These are phyloP conservation scores for Magallana angulata DNA, from an alignment of 1,140 invertebrate species.

Conservation along the genomic window DNA sequence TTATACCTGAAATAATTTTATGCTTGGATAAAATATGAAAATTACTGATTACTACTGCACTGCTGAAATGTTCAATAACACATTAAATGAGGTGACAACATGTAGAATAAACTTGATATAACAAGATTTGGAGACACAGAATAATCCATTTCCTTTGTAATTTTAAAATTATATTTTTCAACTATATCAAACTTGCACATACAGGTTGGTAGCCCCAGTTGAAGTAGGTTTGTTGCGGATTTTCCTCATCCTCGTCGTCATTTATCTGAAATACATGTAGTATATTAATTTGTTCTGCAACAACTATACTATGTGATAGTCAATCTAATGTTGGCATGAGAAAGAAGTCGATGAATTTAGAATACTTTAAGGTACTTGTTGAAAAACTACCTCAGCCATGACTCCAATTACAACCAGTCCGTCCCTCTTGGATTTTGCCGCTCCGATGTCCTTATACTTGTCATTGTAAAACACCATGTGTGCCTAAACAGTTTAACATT, in stretches of 20 bases:
- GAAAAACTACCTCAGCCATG: background rate
- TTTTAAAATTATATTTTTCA: too few relatives aligned
- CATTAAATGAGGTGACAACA: too few relatives aligned
- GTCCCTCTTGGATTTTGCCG: background rate
- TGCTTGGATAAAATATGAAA: background rate
- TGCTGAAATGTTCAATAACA: too few relatives aligned
- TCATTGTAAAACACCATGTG: conserved; percentile 3
- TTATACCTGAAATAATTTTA: too few relatives aligned
- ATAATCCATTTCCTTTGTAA: too few relatives aligned
- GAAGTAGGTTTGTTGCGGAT: background rate
- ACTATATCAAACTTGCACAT: too few relatives aligned
- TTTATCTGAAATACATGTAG: background rate
- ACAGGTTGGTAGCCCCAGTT: too few relatives aligned
- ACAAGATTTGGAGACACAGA: too few relatives aligned
- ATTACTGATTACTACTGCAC: background rate
- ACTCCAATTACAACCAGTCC: background rate
- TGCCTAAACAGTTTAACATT: background rate
- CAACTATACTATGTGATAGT: background rate
- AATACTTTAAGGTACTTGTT: background rate
- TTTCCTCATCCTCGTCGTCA: background rate
- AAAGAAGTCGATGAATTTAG: background rate
- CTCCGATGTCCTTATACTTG: background rate
- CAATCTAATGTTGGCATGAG: too few relatives aligned
- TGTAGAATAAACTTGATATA: too few relatives aligned
- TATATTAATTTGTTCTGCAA: background rate